Evolutionary conservation across 2,888 invertebrate genomes (phyloP).

Genomic region (Gibbula magus): DNA sequence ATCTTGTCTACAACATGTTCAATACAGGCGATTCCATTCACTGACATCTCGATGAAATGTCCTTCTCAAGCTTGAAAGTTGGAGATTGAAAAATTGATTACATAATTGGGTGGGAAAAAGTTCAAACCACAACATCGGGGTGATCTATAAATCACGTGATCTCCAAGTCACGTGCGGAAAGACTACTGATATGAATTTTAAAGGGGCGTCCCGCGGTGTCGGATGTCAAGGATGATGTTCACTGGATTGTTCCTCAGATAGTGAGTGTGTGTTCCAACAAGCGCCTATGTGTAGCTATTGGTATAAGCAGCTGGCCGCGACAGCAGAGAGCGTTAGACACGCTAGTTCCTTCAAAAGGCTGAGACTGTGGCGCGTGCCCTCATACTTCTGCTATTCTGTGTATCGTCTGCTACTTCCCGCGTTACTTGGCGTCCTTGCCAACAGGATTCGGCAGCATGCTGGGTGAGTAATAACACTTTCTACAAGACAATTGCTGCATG

Average conservation of each 20-base stretch:
- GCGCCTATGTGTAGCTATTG: background rate
- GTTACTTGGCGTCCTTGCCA: background rate
- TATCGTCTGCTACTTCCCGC: conserved; percentile 2
- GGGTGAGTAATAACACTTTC: background rate
- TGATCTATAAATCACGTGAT: too few species aligned
- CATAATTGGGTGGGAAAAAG: too few species aligned
- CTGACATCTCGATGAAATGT: too few species aligned
- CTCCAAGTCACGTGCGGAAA: too few species aligned
- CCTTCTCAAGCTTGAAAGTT: too few species aligned
- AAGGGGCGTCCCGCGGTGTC: background rate
- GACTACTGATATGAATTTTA: background rate
- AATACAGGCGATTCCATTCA: too few species aligned
- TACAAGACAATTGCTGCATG: too few species aligned
- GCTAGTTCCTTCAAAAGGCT: background rate
- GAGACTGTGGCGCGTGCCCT: background rate
- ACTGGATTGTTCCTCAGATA: background rate
- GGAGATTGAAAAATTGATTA: too few species aligned
- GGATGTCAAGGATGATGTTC: background rate
- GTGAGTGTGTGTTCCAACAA: background rate
- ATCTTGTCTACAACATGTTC: too few species aligned
- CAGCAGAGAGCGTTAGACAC: background rate
- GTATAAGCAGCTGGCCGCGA: background rate
- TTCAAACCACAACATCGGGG: too few species aligned
- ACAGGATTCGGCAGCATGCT: background rate
- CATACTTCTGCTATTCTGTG: background rate